Conservation (phyloP, 37 sponge, comb jelly and placozoan species). For the Spongia lamella region DNA sequence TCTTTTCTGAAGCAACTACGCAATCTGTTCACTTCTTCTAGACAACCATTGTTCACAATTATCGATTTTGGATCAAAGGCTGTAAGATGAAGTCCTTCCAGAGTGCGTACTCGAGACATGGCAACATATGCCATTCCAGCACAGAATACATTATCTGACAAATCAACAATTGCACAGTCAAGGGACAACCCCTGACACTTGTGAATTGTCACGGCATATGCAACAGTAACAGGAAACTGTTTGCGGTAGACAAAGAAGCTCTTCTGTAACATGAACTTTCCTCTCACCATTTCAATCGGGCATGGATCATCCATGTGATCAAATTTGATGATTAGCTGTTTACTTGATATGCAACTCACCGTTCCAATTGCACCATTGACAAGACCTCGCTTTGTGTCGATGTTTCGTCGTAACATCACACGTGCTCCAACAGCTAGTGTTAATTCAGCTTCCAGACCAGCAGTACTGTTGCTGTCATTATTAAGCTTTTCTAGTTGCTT, state of each 20-base stretch:
- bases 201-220: slow-evolving; percentile 53
- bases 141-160: slow-evolving; percentile 45
- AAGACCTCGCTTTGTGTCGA: slow-evolving; percentile 37
- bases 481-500: slow-evolving; percentile 53
- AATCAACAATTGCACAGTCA: slow-evolving; percentile 64
- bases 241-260: slow-evolving; percentile 37
- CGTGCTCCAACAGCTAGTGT: slow-evolving; percentile 55
- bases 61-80: slow-evolving; percentile 39
- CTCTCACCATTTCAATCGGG: slow-evolving; percentile 20
- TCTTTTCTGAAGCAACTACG: slow-evolving; percentile 3
- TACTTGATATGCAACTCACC: slow-evolving; percentile 2
- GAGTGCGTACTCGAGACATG: slow-evolving; percentile 40
- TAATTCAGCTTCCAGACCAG: slow-evolving; percentile 49
- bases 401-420: slow-evolving; percentile 68
- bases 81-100: slow-evolving; percentile 23
- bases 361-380: slow-evolving; percentile 67
- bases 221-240: slow-evolving; percentile 56
- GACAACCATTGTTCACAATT: slow-evolving; percentile 24
- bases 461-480: slow-evolving; percentile 57
- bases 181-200: slow-evolving; percentile 61
- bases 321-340: slow-evolving; percentile 46
- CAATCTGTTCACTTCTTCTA: slow-evolving; percentile 43
- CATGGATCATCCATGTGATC: slow-evolving; percentile 36
- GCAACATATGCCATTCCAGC: slow-evolving; percentile 69
- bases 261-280: slow-evolving; percentile 43